Base-by-base conservation (phyloP, 2,797 vertebrate genomes). In the Epinephelus coioides region DNA sequence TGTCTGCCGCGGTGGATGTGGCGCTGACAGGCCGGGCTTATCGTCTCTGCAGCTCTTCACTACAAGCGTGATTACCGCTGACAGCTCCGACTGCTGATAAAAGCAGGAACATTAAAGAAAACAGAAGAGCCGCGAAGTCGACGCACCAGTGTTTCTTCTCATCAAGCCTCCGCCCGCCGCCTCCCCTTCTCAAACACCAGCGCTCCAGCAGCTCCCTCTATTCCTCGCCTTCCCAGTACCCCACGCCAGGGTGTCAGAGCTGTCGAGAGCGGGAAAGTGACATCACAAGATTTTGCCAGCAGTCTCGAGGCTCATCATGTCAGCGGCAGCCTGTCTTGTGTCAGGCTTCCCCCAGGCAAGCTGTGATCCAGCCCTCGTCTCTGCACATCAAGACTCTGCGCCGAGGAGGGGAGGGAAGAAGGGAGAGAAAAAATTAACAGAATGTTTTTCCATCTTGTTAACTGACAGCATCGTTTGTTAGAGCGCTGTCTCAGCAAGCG, bases 381-480 rank as follows among this genome's bases (percentile, higher is more conserved):
- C 66, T n/a, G 79, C 90, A 90, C 91, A 94, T 95, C 90, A 94
- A 93, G 89, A 91, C 90, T 86, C 82, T 81, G 88, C 54, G 43
- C 78, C 18, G 71, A 83, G 83, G 80, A 89, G 78, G 74, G 83
- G 85, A 75, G 87, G 81, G 82, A 72, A 70, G 60, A 81, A 84
- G 85, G 69, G 86, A 81, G 82, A 81, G 81, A 84, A 86, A 88
- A 90, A 94, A 93, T 94, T 91, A 95, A 91, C 94, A 94, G 94
- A 94, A 94, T 94, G 93, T 95, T 94, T 94, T 93, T 90, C 93
- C 93, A 92, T 94, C 94, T 94, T 94, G 93, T 94, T 94, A 94
- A 93, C 90, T 94, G 94, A 94, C 94, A 93, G 94, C 91, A 86
- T 92, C 90, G 86, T 95, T 94, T 94, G 93, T 94, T 93, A 83